These are phyloP conservation scores for Holacanthus passer DNA, from an alignment of 2,113 vertebrate species.

Conservation along the genomic window DNA sequence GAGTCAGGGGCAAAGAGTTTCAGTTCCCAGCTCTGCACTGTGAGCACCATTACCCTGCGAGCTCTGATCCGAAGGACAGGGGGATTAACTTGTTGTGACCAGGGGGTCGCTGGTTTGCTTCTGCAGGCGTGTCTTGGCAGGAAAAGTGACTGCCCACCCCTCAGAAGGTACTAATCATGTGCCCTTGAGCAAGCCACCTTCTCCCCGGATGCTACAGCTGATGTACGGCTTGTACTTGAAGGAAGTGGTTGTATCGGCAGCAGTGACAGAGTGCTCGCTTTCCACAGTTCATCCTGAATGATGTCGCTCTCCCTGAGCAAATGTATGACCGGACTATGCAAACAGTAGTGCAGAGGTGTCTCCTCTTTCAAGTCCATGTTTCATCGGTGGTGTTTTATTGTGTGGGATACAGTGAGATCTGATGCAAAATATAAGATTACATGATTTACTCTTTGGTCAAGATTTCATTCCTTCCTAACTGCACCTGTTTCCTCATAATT, in stretches of 20 bases:
- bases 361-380: not conserved
- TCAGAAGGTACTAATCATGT: constrained; percentile 42
- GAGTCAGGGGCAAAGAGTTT: not conserved
- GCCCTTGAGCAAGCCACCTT: constrained; percentile 53
- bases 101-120: constrained; percentile 43
- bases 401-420: not conserved
- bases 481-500: not conserved
- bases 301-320: constrained; percentile 17
- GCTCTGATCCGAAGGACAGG: constrained; percentile 11
- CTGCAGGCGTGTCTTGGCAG: constrained; percentile 18
- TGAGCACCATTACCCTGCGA: not conserved
- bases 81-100: constrained; percentile 27
- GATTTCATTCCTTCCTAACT: not conserved
- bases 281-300: constrained; percentile 33
- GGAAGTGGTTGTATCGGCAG: constrained; percentile 41
- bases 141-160: constrained; percentile 23
- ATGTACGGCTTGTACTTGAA: constrained; percentile 45
- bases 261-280: constrained; percentile 21
- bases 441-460: not conserved
- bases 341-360: too few relatives aligned
- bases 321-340: too few relatives aligned
- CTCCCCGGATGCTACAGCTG: constrained; percentile 35
- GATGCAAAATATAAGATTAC: not conserved
- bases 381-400: constrained; percentile 2
- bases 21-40: not conserved